Evolutionary conservation across 2,888 invertebrate species (phyloP).

Genomic region (Xestia rhomboidea): DNA sequence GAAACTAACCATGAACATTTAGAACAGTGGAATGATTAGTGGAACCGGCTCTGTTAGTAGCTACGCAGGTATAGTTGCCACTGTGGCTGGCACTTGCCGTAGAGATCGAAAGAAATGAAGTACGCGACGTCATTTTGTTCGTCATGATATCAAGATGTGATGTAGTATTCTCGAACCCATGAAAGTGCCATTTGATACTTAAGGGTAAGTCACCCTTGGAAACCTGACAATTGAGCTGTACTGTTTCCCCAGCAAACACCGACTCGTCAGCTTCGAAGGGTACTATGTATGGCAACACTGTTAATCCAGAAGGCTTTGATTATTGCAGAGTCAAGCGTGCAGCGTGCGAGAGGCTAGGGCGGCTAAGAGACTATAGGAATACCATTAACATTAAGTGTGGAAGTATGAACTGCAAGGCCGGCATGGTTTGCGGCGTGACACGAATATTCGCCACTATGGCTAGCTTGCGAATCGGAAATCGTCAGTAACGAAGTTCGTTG

Average conservation of each 20-base stretch:
- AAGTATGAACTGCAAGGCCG: slow-evolving; percentile 91
- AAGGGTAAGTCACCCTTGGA: slow-evolving; percentile 94
- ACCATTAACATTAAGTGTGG: slow-evolving; percentile 93
- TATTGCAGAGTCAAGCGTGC: slow-evolving; percentile 88
- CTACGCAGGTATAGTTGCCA: slow-evolving; percentile 94
- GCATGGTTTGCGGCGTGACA: slow-evolving; percentile 93
- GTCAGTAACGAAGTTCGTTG: slow-evolving; percentile 92
- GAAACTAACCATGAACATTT: slow-evolving; percentile 90
- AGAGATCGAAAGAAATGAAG: slow-evolving; percentile 94
- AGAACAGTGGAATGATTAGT: slow-evolving; percentile 92
- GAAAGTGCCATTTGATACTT: slow-evolving; percentile 94
- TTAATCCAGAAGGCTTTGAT: slow-evolving; percentile 88
- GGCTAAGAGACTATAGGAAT: slow-evolving; percentile 74
- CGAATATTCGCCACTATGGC: slow-evolving; percentile 93
- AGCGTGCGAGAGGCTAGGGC: slow-evolving; percentile 85
- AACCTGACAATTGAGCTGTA: slow-evolving; percentile 93
- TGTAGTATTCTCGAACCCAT: slow-evolving; percentile 91
- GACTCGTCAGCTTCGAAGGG: slow-evolving; percentile 92
- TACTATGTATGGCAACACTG: slow-evolving; percentile 93
- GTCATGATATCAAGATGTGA: slow-evolving; percentile 92
- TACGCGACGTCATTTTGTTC: slow-evolving; percentile 92
- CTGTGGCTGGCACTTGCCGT: slow-evolving; percentile 93
- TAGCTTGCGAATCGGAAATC: slow-evolving; percentile 91
- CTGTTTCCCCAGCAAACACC: slow-evolving; percentile 93
- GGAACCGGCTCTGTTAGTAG: slow-evolving; percentile 93